Evolutionary conservation across 2,888 invertebrate species (phyloP).

Genomic region (Synergus umbraculus): DNA sequence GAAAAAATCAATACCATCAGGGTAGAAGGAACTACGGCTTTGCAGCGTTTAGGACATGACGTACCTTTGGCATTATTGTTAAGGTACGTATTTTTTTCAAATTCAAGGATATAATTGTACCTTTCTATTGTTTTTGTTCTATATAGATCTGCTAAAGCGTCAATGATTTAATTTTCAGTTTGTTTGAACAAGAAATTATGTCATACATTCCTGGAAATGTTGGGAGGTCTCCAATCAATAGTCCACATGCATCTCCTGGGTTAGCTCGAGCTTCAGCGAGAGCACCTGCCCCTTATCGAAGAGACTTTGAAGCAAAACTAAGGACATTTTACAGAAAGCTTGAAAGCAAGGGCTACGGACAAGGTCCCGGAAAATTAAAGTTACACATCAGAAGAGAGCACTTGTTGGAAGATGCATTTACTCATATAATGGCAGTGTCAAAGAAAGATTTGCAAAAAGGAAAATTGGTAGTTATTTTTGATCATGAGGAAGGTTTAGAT

Average conservation of each 20-base stretch:
- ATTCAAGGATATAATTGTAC: too few relatives aligned
- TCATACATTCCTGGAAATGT: conserved; percentile 89
- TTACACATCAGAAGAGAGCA: conserved; percentile 95
- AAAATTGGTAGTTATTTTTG: conserved; percentile 95
- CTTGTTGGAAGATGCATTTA: conserved; percentile 96
- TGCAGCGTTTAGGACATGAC: conserved; percentile 93
- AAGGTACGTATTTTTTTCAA: conserved; percentile 81
- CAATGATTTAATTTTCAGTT: conserved; percentile 81
- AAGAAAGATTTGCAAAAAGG: conserved; percentile 97
- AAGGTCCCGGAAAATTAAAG: conserved; percentile 98
- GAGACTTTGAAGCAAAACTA: conserved; percentile 97
- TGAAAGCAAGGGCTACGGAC: conserved; percentile 97
- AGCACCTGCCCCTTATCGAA: conserved; percentile 92
- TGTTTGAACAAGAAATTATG: conserved; percentile 99
- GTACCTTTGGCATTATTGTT: conserved; percentile 94
- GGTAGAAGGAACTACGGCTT: conserved; percentile 91
- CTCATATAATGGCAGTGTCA: conserved; percentile 96
- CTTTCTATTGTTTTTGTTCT: conserved; percentile 56
- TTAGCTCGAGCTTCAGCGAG: conserved; percentile 86
- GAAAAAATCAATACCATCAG: conserved; percentile 94
- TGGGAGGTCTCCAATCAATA: conserved; percentile 80
- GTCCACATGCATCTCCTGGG: conserved; percentile 89
- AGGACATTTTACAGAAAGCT: conserved; percentile 96
- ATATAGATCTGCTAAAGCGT: conserved; percentile 6
- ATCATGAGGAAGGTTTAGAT: conserved; percentile 97